Evolutionary conservation across 1,140 invertebrate genomes (phyloP), one percentile per base, ranked within the genome.

Genomic region (Archivesica marissinica): DNA sequence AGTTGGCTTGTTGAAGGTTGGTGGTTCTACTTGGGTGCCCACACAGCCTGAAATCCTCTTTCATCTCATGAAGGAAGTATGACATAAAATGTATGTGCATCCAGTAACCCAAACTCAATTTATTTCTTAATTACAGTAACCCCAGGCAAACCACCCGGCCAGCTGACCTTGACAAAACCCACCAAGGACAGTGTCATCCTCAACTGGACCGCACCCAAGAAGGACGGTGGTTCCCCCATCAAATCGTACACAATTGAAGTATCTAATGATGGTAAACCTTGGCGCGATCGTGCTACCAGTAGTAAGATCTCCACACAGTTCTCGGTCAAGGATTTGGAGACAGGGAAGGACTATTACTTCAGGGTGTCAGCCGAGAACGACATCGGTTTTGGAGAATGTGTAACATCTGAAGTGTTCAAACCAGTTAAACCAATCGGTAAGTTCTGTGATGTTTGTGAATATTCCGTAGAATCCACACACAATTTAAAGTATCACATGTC

Each of bases 171-270:
- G 0, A 98, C 99, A 90, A 96, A 98, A 79, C 96, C 99, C 59
- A 98, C 97, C 0, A 98, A 97, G 88, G 97, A 99, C 91, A 98
- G 97, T 79, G 98, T 99, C 9, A 98, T 98, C 0, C 92, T 99
- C 0, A 98, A 97, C 0, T 99, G 99, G 99, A 96, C 89, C 95
- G 97, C 94, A 91, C 99, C 99, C 4, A 96, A 97, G 88, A 96
- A 96, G 92, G 98, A 99, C 93, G 99, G 99, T 76, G 98, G 98
- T 66, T 96, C 97, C 25, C 98, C 98, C 90, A 97, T 99, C 38
- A 91, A 74, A 7, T 74, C 81, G 2, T 93, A 93, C 88, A 87
- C 85, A 28, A 86, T 93, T 59, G 93, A 94, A 59, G 85, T 88
- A 28, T 95, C 89, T 2, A 86, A 89, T 30, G 86, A 74, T 52